Evolutionary conservation across 2,888 invertebrate species (phyloP).

Genomic region (Pachycephus smyrnensis): DNA sequence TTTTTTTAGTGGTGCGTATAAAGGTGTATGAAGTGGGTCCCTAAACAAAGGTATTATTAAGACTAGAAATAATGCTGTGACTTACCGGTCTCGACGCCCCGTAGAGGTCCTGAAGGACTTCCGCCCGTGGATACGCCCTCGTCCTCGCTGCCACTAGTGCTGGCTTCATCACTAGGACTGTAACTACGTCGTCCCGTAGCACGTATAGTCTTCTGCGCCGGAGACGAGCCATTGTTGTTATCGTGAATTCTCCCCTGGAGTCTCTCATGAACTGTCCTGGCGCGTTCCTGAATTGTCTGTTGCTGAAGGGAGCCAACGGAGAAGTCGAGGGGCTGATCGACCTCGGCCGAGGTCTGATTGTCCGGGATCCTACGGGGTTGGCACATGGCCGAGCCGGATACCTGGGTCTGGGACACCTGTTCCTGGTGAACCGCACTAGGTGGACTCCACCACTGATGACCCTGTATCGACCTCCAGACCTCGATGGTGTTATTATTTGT

Average conservation of each 20-base stretch:
- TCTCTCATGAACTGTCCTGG: slow-evolving; percentile 51
- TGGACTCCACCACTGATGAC: slow-evolving; percentile 63
- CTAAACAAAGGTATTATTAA: not conserved
- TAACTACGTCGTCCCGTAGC: slow-evolving; percentile 51
- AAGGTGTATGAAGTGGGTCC: not conserved
- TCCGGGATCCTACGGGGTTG: slow-evolving; percentile 13
- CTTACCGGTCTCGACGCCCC: slow-evolving; percentile 61
- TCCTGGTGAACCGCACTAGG: slow-evolving; percentile 51
- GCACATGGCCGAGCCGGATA: slow-evolving; percentile 29
- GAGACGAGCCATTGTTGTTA: slow-evolving; percentile 54
- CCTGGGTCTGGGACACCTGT: slow-evolving; percentile 36
- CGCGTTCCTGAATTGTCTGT: slow-evolving; percentile 52
- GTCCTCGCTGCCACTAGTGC: slow-evolving; percentile 59
- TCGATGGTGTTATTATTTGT: slow-evolving; percentile 71
- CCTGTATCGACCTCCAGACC: slow-evolving; percentile 64
- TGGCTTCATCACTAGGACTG: slow-evolving; percentile 62
- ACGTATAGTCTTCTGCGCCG: slow-evolving; percentile 47
- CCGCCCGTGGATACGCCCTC: slow-evolving; percentile 64
- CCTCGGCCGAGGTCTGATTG: slow-evolving; percentile 43
- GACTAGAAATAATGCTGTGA: not conserved
- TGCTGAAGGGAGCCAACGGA: slow-evolving; percentile 74
- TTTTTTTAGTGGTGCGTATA: not conserved
- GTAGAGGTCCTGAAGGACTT: slow-evolving; percentile 62
- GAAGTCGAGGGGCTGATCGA: slow-evolving; percentile 79
- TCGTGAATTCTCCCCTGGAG: slow-evolving; percentile 49